These are phyloP conservation scores for Luperina testacea DNA, from an alignment of 2,888 invertebrate genomes.

Conservation along the genomic window DNA sequence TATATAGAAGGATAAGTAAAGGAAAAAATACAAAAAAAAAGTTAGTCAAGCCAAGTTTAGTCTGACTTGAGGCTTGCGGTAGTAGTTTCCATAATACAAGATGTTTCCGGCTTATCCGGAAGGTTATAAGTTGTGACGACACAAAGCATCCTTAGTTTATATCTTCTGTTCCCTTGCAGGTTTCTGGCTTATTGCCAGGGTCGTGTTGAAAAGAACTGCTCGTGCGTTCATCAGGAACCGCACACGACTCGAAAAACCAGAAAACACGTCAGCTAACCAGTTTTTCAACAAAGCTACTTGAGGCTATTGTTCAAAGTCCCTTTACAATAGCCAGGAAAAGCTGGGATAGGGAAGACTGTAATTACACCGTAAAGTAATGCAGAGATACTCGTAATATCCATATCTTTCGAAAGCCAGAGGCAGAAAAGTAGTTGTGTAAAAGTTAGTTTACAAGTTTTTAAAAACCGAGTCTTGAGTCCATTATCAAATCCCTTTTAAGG, in stretches of 20 bases:
- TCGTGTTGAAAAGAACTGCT: constrained; percentile 47
- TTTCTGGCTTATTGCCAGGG: constrained; percentile 55
- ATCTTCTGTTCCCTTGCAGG: constrained; percentile 28
- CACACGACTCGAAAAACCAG: constrained; percentile 45
- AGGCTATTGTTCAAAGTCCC: constrained; percentile 36
- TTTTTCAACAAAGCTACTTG: constrained; percentile 46
- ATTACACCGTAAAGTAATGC: constrained; percentile 19
- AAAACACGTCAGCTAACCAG: constrained; percentile 39
- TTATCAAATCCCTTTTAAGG: constrained; percentile 47
- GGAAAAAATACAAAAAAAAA: constrained; percentile 9
- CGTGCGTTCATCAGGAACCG: constrained; percentile 43
- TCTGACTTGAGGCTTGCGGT: not conserved
- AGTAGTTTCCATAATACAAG: constrained; percentile 12
- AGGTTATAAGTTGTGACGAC: constrained; percentile 39
- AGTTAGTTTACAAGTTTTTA: constrained; percentile 30
- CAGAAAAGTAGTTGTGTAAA: constrained; percentile 30
- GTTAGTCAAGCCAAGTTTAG: not conserved
- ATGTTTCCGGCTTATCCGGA: constrained; percentile 27
- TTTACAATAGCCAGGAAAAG: constrained; percentile 31
- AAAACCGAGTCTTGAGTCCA: constrained; percentile 33
- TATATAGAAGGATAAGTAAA: not conserved
- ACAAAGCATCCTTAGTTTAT: constrained; percentile 39
- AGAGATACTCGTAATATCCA: constrained; percentile 33
- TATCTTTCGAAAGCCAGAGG: constrained; percentile 27
- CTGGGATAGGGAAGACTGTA: constrained; percentile 3